phyloP scores from a whole-genome alignment of 1,140 invertebrate species.

The Atta texana region DNA sequence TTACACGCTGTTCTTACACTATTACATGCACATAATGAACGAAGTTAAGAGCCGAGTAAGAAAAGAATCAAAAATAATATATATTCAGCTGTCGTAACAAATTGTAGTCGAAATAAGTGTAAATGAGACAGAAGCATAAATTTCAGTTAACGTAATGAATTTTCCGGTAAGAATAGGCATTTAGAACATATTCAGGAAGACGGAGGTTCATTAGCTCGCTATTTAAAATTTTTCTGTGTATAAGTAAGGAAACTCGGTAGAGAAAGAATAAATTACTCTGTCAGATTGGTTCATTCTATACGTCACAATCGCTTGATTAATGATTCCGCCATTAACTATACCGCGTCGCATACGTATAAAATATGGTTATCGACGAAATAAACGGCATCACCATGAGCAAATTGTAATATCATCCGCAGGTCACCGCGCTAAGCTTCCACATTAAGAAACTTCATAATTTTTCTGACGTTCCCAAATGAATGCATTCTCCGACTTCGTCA shows the following conservation, averaged over 20 bases:
- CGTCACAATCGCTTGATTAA: constrained; percentile 58
- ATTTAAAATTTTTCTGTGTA: constrained; percentile 48
- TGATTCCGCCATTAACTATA: constrained; percentile 43
- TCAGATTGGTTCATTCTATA: constrained; percentile 50
- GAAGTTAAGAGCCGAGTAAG: background rate
- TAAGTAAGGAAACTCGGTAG: constrained; percentile 21
- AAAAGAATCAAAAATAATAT: background rate
- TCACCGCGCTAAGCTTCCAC: constrained; percentile 25
- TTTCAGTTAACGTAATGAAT: constrained; percentile 24
- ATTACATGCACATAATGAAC: constrained; percentile 4
- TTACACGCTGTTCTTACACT: too few relatives aligned
- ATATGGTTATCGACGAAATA: constrained; percentile 56
- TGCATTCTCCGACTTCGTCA: constrained; percentile 64
- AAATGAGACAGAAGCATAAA: constrained; percentile 24
- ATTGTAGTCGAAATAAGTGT: constrained; percentile 19
- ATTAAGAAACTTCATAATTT: constrained; percentile 65
- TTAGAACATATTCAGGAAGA: constrained; percentile 42
- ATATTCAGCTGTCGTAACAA: background rate
- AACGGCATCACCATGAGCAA: constrained; percentile 37
- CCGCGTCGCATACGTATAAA: constrained; percentile 50
- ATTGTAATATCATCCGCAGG: constrained; percentile 45
- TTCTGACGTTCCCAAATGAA: constrained; percentile 65
- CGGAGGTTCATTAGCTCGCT: constrained; percentile 47
- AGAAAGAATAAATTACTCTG: constrained; percentile 49
- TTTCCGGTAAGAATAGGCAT: background rate